Conservation (phyloP, 2,113 vertebrate species). For the Tachysurus fulvidraco region DNA sequence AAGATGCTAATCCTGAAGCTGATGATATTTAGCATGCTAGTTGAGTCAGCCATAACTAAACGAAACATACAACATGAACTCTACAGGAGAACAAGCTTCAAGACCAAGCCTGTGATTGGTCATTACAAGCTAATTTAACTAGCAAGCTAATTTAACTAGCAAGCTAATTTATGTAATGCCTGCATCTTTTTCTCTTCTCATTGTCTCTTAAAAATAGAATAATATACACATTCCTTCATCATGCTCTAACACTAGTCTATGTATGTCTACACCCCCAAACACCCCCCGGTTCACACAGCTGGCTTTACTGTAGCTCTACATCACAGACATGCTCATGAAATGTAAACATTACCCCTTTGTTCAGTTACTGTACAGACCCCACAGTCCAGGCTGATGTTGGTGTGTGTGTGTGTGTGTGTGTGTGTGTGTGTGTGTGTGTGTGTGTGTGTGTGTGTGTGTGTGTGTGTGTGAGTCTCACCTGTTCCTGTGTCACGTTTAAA, state of each 20-base stretch:
- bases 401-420: neutral
- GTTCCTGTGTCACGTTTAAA: conserved; percentile 50
- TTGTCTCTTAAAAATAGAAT: too few relatives aligned
- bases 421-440: neutral
- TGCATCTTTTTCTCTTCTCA: too few relatives aligned
- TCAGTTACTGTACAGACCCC: neutral
- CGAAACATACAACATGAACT: too few relatives aligned
- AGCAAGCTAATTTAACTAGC: neutral
- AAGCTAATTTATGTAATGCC: neutral
- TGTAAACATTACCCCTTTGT: neutral
- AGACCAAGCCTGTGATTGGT: neutral
- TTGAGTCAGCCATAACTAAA: neutral
- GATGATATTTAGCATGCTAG: neutral
- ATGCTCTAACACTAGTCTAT: neutral
- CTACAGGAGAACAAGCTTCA: neutral
- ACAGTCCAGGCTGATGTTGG: neutral
- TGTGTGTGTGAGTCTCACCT: conserved; percentile 53
- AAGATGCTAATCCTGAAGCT: neutral
- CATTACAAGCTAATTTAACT: neutral
- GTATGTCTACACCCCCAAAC: neutral
- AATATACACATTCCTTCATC: neutral
- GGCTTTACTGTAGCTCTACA: neutral
- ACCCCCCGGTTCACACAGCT: neutral
- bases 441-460: neutral
- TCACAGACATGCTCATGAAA: neutral